A percentile compares a stretch with the other conserved stretches of the same genome.
Evolutionary conservation across 2,888 invertebrate species (phyloP).

Genomic region (Eristalinus sepulchralis): DNA sequence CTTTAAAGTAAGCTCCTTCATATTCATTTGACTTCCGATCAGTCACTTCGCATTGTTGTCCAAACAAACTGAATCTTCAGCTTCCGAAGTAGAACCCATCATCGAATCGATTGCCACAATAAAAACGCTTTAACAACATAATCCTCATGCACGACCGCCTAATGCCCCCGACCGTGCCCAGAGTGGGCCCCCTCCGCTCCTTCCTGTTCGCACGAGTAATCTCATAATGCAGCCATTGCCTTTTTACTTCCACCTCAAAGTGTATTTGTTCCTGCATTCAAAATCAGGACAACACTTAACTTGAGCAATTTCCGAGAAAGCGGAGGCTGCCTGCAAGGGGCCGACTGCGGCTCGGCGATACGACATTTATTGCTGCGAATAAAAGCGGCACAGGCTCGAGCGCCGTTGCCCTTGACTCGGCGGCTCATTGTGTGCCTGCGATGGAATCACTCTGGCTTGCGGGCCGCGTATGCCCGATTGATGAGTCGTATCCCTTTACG

Average conservation of each 20-base stretch:
- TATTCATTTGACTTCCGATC: too few species aligned
- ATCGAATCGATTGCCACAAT: too few species aligned
- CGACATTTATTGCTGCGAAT: neutral
- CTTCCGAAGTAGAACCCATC: neutral
- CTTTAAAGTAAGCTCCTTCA: too few species aligned
- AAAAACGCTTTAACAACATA: neutral
- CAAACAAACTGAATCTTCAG: too few species aligned
- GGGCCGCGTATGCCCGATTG: conserved; percentile 9
- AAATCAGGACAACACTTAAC: neutral
- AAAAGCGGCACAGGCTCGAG: neutral
- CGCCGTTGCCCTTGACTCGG: neutral
- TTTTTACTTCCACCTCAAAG: neutral
- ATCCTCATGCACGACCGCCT: neutral
- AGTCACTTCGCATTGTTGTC: too few species aligned
- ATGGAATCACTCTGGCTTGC: conserved; percentile 7
- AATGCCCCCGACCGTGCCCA: neutral
- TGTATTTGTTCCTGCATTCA: neutral
- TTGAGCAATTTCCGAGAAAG: neutral
- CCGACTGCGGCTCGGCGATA: neutral
- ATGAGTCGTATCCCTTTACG: conserved; percentile 61
- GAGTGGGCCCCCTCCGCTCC: neutral
- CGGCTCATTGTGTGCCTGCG: neutral
- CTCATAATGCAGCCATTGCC: neutral
- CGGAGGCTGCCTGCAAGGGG: neutral
- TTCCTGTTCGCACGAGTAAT: neutral